Percentiles rank a stretch among this genome's conserved stretches.
Conservation (phyloP, 2,113 vertebrate species). For the Orycteropus afer region DNA sequence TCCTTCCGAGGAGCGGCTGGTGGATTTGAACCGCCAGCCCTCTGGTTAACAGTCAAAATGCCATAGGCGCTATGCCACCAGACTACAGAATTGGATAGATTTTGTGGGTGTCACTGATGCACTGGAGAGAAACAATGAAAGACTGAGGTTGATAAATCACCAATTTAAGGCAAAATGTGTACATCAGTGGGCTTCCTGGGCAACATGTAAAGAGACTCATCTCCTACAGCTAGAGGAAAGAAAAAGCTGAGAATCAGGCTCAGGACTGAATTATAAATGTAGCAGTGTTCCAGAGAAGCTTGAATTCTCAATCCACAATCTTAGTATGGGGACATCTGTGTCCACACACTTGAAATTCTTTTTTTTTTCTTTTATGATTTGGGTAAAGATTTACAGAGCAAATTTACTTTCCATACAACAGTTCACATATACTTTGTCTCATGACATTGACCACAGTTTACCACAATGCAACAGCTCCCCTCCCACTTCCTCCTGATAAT, state of each 20-base stretch:
- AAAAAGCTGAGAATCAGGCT: neutral
- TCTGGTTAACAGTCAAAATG: too few species aligned
- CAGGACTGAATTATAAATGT: neutral
- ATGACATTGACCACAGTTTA: too few species aligned
- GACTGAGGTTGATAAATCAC: neutral
- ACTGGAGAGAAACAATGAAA: constrained; percentile 18
- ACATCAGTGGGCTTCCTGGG: neutral
- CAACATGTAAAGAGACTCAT: neutral
- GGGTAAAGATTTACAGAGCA: too few species aligned
- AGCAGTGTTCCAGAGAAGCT: neutral
- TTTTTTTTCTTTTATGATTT: too few species aligned
- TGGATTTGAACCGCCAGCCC: too few species aligned
- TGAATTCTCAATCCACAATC: neutral
- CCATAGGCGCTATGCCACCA: too few species aligned
- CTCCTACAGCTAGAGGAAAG: neutral
- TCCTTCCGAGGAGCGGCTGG: too few species aligned
- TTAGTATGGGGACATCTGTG: neutral
- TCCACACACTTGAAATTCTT: neutral
- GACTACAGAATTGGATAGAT: neutral
- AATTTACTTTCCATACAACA: too few species aligned
- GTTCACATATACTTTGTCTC: too few species aligned
- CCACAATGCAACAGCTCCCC: too few species aligned
- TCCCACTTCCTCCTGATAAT: too few species aligned
- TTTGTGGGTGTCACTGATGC: neutral
- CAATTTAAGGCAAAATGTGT: neutral